Conservation (phyloP, 2,888 invertebrate genomes). For the Luperina testacea region DNA sequence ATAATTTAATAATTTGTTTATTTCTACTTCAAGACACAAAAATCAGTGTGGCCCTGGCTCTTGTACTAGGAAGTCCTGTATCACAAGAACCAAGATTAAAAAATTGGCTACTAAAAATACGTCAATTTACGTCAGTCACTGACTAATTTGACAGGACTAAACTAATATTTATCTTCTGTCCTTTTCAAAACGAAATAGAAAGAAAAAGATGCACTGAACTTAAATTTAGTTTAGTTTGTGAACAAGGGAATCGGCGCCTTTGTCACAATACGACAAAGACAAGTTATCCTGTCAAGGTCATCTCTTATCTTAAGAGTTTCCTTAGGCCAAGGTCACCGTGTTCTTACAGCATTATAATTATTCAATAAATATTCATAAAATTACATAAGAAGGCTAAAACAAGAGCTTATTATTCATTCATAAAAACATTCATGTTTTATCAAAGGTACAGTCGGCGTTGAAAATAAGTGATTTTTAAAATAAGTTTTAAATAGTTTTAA, state of each 20-base stretch:
- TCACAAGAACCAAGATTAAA: no score
- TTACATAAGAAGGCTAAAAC: constrained; percentile 13
- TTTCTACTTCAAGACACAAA: no score
- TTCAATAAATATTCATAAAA: constrained; percentile 37
- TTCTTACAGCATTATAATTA: constrained; percentile 21
- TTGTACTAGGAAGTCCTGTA: no score
- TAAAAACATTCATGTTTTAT: constrained; percentile 5
- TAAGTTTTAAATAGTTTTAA: neutral
- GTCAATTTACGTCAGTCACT: no score
- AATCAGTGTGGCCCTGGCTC: no score
- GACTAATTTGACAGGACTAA: no score
- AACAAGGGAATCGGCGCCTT: neutral
- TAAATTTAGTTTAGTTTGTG: no score
- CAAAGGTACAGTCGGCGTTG: neutral
- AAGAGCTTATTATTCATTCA: constrained; percentile 26
- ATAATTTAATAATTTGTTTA: no score
- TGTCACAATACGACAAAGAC: neutral
- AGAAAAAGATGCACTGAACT: no score
- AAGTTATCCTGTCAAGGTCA: constrained; percentile 22
- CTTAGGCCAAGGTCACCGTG: constrained; percentile 32
- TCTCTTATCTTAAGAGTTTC: constrained; percentile 17
- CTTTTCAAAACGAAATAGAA: no score
- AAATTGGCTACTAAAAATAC: no score
- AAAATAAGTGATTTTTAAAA: neutral
- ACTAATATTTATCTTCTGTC: no score